Evolutionary conservation across 2,797 vertebrate genomes (phyloP), one percentile per base, ranked within the genome.

Genomic region (Notolepis coatsorum): DNA sequence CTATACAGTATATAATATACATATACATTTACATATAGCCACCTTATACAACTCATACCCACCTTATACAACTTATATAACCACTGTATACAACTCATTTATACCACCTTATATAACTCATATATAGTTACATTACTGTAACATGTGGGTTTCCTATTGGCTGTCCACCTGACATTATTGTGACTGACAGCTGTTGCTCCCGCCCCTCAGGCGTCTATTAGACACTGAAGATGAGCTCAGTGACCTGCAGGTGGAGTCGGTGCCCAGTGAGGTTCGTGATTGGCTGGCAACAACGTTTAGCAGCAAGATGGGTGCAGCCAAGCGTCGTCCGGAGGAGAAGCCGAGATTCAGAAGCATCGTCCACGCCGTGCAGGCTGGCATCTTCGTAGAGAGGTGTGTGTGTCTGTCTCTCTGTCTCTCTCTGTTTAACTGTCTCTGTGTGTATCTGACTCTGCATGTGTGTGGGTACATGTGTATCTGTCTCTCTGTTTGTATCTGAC

Each of bases 211-310:
- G 77, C 93, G 94, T 48, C 91, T 99, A 37, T 75, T 99, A 92
- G 97, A 99, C 76, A 95, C 96, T 0, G 97, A 99, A 52, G 97
- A 99, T 84, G 97, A 99, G 50, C 96, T 99, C 61, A 94, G 95
- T 9, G 96, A 98, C 81, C 90, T 99, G 71, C 95, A 96, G 71
- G 94, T 91, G 0, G 97, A 98, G 83, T 95, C 97, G 0, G 97
- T 99, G 56, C 97, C 97, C 0, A 90, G 87, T 7, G 97, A 99
- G 79, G 97, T 99, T 5, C 94, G 97, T 8, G 97, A 98, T 68
- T 99, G 97, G 97, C 80, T 99, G 85, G 97, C 97, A 1, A 99
- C 96, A 28, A 99, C 97, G 2, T 99, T 99, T 84, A 98, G 95
- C 0, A 92, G 96, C 52, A 97, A 97, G 91, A 98, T 98, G 97